Conservation (phyloP, 2,113 vertebrate species). For the Morone saxatilis region DNA sequence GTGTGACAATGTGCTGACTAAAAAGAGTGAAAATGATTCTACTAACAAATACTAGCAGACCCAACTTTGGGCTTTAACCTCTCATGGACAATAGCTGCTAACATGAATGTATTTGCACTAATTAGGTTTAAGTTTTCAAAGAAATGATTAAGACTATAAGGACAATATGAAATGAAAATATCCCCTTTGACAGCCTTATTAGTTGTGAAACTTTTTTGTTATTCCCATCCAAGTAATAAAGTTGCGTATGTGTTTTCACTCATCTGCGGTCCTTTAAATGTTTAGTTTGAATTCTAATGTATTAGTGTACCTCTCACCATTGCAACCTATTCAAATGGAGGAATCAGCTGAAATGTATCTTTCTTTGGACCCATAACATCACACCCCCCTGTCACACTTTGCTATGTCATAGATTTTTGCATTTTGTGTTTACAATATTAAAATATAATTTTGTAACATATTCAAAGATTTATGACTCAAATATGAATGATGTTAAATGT, state of each 20-base stretch:
- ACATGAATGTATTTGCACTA: conserved; percentile 70
- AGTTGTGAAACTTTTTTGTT: conserved; percentile 18
- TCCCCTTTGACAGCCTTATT: conserved; percentile 52
- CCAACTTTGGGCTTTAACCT: neutral
- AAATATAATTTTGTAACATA: conserved; percentile 77
- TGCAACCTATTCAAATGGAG: conserved; percentile 9
- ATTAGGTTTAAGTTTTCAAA: conserved; percentile 24
- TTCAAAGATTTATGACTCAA: conserved; percentile 67
- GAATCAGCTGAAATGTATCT: conserved; percentile 34
- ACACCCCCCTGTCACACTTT: conserved; percentile 49
- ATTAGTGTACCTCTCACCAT: conserved; percentile 23
- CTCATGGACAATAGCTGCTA: conserved; percentile 15
- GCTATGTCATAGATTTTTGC: conserved; percentile 43
- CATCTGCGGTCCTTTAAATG: conserved; percentile 20
- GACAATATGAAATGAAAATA: conserved; percentile 29
- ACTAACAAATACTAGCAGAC: neutral
- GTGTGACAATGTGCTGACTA: conserved; percentile 14
- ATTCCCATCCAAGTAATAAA: conserved; percentile 20
- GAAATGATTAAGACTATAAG: conserved; percentile 13
- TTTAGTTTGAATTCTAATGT: conserved; percentile 39
- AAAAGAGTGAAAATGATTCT: neutral
- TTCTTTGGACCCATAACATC: conserved; percentile 33
- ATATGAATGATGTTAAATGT: conserved; percentile 75
- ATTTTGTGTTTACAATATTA: conserved; percentile 69
- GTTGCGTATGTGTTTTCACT: conserved; percentile 30